A percentile compares a stretch with the other conserved stretches of the same genome.
Conservation (phyloP, 2,113 vertebrate genomes). For the Brienomyrus longianalis region DNA sequence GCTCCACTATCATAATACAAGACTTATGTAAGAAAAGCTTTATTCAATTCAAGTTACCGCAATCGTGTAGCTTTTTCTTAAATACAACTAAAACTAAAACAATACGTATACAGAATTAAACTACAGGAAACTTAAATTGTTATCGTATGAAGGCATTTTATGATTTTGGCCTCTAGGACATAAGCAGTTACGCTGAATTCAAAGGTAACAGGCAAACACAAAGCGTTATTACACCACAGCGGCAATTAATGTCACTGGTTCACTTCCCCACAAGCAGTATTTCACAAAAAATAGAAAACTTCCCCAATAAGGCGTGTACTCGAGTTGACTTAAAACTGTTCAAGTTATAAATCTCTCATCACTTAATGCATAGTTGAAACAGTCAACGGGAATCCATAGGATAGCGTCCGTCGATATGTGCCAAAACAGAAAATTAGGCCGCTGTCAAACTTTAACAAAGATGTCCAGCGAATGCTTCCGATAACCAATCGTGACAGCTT, state of each 20-base stretch:
- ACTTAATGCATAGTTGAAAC: neutral
- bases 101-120: neutral
- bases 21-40: neutral
- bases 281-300: neutral
- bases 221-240: neutral
- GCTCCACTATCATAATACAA: neutral
- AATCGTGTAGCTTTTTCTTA: neutral
- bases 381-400: neutral
- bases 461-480: neutral
- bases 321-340: neutral
- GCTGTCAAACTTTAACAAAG: neutral
- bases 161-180: neutral
- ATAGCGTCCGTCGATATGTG: neutral
- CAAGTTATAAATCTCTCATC: neutral
- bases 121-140: neutral
- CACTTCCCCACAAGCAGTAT: neutral
- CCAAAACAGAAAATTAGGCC: neutral
- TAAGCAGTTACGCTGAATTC: neutral
- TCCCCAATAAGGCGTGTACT: neutral
- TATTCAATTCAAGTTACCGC: neutral
- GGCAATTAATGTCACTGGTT: neutral
- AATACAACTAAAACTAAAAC: neutral
- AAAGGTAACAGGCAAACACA: neutral
- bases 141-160: neutral
- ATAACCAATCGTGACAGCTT: neutral